Base-by-base conservation (phyloP, 2,797 vertebrate species). In the Lateolabrax maculatus region DNA sequence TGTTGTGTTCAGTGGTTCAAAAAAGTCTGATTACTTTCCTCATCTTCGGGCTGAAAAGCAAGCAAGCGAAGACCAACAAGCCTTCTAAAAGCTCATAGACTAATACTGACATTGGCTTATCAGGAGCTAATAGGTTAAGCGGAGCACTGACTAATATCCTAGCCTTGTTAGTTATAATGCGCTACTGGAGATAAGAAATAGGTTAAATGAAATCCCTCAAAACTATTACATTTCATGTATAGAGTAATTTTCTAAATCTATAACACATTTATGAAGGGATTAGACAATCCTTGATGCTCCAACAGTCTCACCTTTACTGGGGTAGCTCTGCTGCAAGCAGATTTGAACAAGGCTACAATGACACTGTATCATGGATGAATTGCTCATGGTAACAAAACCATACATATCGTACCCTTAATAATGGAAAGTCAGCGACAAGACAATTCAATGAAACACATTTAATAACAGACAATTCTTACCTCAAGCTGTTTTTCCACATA, bases 401-500 rank as follows among this genome's bases (percentile, higher is more conserved):
- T 4, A 31, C 1, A 2, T 10, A 29, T 46, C 25, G 66, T n/a
- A 70, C 4, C 2, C 0, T 60, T n/a, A 36, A 68, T 4, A 34
- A 6, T 5, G 25, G 6, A 52, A 48, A 51, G 77, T 25, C 10
- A 39, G 44, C 23, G 13, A 36, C 1, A 55, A 23, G 6, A 55
- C 3, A 60, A 18, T 71, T n/a, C 6, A 58, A 36, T 15, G 3
- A 53, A 78, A 78, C 6, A 58, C 9, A 48, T 63, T 9, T n/a
- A 5, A 64, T 25, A 9, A 77, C 63, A 71, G 53, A 46, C 5
- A 18, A 13, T 58, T 67, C 92, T 92, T 71, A 95, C 93, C 94
- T 93, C 87, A 75, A 89, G 83, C 49, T 80, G 84, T 72, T 87
- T 79, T 74, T 81, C 79, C 89, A 90, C 71, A 87, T 27, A 51